A percentile compares a stretch with the other conserved stretches of the same genome.
Conservation (phyloP, 1,140 invertebrate genomes). For the Drosophila ironensis region DNA sequence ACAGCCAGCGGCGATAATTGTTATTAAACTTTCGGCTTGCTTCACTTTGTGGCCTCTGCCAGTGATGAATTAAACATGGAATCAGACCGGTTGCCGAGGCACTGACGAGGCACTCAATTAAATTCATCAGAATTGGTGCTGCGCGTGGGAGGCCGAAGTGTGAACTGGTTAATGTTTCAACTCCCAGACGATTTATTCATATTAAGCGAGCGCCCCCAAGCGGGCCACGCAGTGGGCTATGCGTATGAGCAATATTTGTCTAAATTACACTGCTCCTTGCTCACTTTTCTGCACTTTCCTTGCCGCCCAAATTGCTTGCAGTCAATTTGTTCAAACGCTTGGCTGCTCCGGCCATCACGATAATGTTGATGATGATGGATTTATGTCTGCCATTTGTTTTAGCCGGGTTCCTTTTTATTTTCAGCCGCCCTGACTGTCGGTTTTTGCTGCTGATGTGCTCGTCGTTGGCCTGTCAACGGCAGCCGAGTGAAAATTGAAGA, state of each 20-base stretch:
- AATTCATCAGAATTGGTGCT: slow-evolving; percentile 39
- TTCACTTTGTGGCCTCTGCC: not conserved
- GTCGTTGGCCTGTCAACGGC: slow-evolving; percentile 41
- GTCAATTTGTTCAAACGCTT: slow-evolving; percentile 44
- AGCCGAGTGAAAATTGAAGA: slow-evolving; percentile 46
- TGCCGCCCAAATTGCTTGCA: slow-evolving; percentile 54
- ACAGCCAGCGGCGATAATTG: not conserved
- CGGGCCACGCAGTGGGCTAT: too few relatives aligned
- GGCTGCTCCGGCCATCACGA: slow-evolving; percentile 10
- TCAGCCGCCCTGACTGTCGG: not conserved
- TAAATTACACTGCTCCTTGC: slow-evolving; percentile 22
- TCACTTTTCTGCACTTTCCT: slow-evolving; percentile 15
- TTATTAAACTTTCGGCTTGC: slow-evolving; percentile 4
- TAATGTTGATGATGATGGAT: slow-evolving; percentile 59
- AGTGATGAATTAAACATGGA: not conserved
- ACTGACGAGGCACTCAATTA: slow-evolving; percentile 36
- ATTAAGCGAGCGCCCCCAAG: slow-evolving; percentile 42
- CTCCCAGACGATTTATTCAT: slow-evolving; percentile 46
- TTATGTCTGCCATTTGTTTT: slow-evolving; percentile 58
- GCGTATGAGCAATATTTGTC: slow-evolving; percentile 58
- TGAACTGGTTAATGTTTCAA: not conserved
- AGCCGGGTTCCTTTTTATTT: slow-evolving; percentile 6
- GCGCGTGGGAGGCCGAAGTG: not conserved
- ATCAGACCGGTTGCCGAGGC: slow-evolving; percentile 8
- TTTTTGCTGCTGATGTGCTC: too few relatives aligned